phyloP scores from a whole-genome alignment of 2,888 invertebrate species.

The Marronus borbonicus region DNA sequence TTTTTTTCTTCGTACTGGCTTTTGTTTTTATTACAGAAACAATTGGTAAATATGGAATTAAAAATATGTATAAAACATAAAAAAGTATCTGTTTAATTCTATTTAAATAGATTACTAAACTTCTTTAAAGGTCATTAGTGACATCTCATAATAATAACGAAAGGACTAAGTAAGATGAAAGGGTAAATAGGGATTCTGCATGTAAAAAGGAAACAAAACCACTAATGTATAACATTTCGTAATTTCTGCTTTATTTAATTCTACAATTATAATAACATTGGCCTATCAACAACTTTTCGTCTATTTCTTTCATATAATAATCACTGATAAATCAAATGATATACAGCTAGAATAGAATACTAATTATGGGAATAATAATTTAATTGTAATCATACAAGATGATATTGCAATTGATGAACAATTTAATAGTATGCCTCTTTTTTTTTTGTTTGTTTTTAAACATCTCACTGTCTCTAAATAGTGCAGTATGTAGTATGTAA shows the following conservation, averaged over 20 bases:
- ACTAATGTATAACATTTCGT: conserved; percentile 58
- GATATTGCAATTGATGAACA: conserved; percentile 3
- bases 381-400: not conserved
- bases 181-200: too few species aligned
- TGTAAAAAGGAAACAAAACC: too few species aligned
- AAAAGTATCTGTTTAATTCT: too few species aligned
- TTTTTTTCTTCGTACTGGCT: too few species aligned
- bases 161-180: too few species aligned
- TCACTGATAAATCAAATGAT: conserved; percentile 52
- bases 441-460: not conserved
- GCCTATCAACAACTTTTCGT: conserved; percentile 60
- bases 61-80: too few species aligned
- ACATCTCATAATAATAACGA: too few species aligned
- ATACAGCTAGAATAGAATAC: conserved; percentile 53
- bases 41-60: too few species aligned
- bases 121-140: too few species aligned
- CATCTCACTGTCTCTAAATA: not conserved
- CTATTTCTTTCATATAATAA: conserved; percentile 47
- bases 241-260: conserved; percentile 61
- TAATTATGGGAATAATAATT: conserved; percentile 4
- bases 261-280: conserved; percentile 62
- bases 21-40: too few species aligned
- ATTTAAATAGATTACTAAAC: too few species aligned
- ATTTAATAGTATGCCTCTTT: not conserved
- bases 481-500: not conserved